phyloP scores from a whole-genome alignment of 2,888 invertebrate genomes.

The Phyto melanocephala region DNA sequence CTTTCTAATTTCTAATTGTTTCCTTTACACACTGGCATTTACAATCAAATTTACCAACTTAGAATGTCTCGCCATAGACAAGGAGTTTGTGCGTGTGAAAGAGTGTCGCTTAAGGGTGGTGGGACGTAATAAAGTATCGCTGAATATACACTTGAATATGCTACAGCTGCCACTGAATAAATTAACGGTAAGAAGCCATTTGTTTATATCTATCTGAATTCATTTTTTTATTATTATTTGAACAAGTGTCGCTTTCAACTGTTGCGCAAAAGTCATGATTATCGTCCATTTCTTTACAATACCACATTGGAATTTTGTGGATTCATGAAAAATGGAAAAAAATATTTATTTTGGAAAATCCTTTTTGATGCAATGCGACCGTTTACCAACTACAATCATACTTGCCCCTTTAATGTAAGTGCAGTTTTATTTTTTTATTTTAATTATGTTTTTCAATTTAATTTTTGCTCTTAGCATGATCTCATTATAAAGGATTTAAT shows the following conservation, averaged over 20 bases:
- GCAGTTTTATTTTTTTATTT: background rate
- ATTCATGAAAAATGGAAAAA: background rate
- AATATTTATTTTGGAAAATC: slow-evolving; percentile 22
- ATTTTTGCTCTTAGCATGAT: too few species aligned
- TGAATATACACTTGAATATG: background rate
- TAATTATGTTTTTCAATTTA: background rate
- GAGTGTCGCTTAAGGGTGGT: slow-evolving; percentile 22
- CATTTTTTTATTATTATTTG: too few species aligned
- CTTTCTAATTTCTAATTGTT: background rate
- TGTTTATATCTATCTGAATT: background rate
- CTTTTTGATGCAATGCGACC: background rate
- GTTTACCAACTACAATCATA: background rate
- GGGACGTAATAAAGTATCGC: slow-evolving; percentile 5
- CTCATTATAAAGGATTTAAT: too few species aligned
- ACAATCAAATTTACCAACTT: slow-evolving; percentile 19
- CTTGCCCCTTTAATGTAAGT: slow-evolving; percentile 21
- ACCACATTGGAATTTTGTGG: background rate
- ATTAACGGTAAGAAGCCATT: slow-evolving; percentile 5
- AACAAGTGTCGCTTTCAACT: background rate
- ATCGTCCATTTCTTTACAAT: slow-evolving; percentile 43
- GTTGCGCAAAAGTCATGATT: slow-evolving; percentile 30
- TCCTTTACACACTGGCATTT: background rate
- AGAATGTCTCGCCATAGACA: slow-evolving; percentile 11
- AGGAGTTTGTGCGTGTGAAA: background rate
- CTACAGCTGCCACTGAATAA: background rate